Conservation (phyloP, 1,140 invertebrate species). For the Drosophila punjabiensis region DNA sequence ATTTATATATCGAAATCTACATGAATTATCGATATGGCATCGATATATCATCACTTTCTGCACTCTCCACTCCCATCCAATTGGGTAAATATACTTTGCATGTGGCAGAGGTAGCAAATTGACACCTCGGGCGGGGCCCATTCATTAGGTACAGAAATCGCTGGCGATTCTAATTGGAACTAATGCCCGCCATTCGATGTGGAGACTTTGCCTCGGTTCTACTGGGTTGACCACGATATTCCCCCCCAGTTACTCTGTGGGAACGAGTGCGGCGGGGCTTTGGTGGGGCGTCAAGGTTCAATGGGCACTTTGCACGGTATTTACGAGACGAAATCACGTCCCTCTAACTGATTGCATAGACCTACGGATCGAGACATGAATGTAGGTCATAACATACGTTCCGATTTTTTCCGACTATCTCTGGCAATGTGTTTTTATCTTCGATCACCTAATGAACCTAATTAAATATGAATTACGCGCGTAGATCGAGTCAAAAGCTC, state of each 20-base stretch:
- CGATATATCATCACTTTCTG: no score
- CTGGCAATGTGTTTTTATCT: background rate
- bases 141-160: constrained; percentile 51
- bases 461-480: background rate
- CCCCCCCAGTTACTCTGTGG: background rate
- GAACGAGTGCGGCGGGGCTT: background rate
- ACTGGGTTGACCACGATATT: background rate
- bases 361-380: background rate
- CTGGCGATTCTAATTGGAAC: constrained; percentile 52
- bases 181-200: constrained; percentile 42
- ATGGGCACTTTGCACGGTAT: constrained; percentile 48
- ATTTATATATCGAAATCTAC: no score
- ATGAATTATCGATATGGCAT: no score
- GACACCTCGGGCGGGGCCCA: constrained; percentile 37
- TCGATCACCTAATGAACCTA: background rate
- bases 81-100: constrained; percentile 1
- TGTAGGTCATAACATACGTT: background rate
- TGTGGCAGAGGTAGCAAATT: constrained; percentile 9
- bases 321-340: constrained; percentile 30
- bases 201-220: constrained; percentile 17
- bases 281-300: constrained; percentile 46
- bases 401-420: no score
- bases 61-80: background rate
- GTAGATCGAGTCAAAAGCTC: background rate
- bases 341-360: constrained; percentile 36